Evolutionary conservation across 2,888 invertebrate genomes (phyloP).

Genomic region (Limulus polyphemus): DNA sequence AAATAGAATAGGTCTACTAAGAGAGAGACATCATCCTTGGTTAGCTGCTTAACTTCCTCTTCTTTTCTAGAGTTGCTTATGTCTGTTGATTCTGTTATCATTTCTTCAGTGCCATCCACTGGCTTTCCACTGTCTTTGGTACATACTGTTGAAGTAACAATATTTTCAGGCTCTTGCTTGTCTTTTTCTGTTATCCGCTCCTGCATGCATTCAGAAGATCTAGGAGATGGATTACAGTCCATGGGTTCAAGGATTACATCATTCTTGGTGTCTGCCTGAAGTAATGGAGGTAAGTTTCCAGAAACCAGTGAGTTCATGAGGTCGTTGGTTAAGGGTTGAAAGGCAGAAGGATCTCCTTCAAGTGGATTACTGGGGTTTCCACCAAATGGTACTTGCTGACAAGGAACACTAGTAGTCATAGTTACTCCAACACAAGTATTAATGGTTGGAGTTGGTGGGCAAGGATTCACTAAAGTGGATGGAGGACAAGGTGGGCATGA

Average conservation of each 20-base stretch:
- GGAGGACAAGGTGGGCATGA: constrained; percentile 15
- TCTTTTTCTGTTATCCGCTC: constrained; percentile 3
- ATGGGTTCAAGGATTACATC: constrained; percentile 42
- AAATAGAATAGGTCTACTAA: constrained; percentile 91
- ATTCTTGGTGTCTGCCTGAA: too few relatives aligned
- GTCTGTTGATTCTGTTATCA: constrained; percentile 25
- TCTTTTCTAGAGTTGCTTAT: constrained; percentile 2
- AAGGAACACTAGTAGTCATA: background rate
- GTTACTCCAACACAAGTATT: constrained; percentile 2
- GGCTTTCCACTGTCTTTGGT: background rate
- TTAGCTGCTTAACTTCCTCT: constrained; percentile 42
- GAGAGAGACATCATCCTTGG: constrained; percentile 65
- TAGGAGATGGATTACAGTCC: constrained; percentile 58
- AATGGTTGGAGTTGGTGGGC: background rate
- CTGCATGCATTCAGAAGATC: constrained; percentile 4
- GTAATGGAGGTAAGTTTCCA: too few relatives aligned
- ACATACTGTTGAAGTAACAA: too few relatives aligned
- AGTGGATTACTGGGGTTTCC: too few relatives aligned
- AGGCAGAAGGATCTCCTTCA: too few relatives aligned
- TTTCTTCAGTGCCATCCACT: constrained; percentile 25
- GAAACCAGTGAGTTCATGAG: too few relatives aligned
- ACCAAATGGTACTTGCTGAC: too few relatives aligned
- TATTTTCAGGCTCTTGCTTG: too few relatives aligned
- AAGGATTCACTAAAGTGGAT: constrained; percentile 28
- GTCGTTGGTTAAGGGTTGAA: too few relatives aligned